Percentiles rank a stretch among this genome's conserved stretches.
Conservation (phyloP, 1,140 invertebrate species). For the Octopus sinensis region DNA sequence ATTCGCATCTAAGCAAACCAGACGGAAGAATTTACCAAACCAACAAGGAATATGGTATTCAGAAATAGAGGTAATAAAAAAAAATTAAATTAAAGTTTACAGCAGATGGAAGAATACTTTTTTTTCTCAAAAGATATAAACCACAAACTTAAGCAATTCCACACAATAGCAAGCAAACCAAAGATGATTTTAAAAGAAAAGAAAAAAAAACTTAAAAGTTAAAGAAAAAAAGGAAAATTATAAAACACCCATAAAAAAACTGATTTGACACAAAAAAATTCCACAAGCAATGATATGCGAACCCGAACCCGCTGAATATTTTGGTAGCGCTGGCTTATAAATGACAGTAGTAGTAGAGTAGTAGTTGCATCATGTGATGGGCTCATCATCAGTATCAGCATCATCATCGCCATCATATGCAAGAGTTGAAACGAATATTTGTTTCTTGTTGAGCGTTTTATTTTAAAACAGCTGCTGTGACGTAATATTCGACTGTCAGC, state of each 20-base stretch:
- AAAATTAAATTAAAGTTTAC: neutral
- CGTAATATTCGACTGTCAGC: neutral
- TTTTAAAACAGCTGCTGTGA: neutral
- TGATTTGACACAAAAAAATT: constrained; percentile 8
- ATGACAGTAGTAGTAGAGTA: neutral
- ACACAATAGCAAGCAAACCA: constrained; percentile 11
- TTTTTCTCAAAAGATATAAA: constrained; percentile 8
- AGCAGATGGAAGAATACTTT: neutral
- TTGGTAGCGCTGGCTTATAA: constrained; percentile 3
- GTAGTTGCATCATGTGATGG: no score
- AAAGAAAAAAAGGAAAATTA: neutral
- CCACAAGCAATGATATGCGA: constrained; percentile 3
- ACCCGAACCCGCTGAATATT: constrained; percentile 1
- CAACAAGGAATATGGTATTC: constrained; percentile 1
- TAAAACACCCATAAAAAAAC: constrained; percentile 6
- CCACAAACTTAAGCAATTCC: constrained; percentile 10
- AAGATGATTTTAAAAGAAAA: constrained; percentile 7
- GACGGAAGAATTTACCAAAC: constrained; percentile 6
- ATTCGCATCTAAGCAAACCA: neutral
- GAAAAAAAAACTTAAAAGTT: neutral
- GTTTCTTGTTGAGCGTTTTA: no score
- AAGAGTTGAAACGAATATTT: no score
- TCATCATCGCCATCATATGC: no score
- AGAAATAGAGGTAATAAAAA: neutral
- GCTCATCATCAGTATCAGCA: no score